Percentiles rank a stretch among this genome's conserved stretches.
These are phyloP conservation scores for Albula glossodonta DNA, from an alignment of 2,113 vertebrate genomes.

Conservation along the genomic window DNA sequence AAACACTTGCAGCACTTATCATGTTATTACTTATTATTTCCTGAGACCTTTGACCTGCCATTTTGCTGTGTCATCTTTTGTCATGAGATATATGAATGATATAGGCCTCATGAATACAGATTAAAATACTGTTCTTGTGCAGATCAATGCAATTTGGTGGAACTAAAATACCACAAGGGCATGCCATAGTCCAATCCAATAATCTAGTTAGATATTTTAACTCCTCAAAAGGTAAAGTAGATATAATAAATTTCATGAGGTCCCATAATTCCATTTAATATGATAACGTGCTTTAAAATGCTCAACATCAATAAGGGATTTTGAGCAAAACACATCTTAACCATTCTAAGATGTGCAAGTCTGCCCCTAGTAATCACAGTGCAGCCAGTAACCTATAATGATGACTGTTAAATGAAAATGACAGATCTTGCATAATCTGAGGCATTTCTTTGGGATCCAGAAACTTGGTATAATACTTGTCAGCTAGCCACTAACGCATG, in stretches of 20 bases:
- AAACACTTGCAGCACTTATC: not conserved
- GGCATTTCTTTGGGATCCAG: not conserved
- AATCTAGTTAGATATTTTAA: not conserved
- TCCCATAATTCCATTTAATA: not conserved
- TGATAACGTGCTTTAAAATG: not conserved
- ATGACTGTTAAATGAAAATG: not conserved
- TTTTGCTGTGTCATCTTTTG: not conserved
- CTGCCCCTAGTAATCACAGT: too few relatives aligned
- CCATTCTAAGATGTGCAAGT: too few relatives aligned
- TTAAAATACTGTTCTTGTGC: not conserved
- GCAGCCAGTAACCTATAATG: not conserved
- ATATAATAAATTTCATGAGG: not conserved
- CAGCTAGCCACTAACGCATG: too few relatives aligned
- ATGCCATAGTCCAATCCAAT: too few relatives aligned
- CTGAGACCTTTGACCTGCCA: not conserved
- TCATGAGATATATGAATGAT: not conserved
- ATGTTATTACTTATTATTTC: not conserved
- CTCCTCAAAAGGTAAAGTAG: not conserved
- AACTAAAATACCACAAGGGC: too few relatives aligned
- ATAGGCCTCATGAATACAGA: not conserved
- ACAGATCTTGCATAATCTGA: too few relatives aligned
- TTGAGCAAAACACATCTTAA: not conserved
- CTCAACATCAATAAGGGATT: not conserved
- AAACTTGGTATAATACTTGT: too few relatives aligned
- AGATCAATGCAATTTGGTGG: not conserved